Evolutionary conservation across 2,797 vertebrate genomes (phyloP).

Genomic region (Cyclura pinguis): DNA sequence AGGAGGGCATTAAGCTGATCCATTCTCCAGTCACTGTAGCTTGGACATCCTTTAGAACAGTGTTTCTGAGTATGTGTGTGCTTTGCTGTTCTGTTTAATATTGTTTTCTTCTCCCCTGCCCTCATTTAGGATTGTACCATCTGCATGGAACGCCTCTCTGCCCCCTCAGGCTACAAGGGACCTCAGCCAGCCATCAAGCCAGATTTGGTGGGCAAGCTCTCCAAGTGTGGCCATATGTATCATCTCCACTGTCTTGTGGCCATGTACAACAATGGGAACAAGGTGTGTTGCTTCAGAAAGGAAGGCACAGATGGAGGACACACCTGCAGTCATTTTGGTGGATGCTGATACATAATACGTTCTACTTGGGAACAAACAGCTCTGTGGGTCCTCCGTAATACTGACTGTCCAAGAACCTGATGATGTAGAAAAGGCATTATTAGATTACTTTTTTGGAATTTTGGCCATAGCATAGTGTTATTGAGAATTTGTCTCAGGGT

Average conservation of each 20-base stretch:
- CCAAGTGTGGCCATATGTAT: conserved; percentile 90
- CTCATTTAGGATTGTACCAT: conserved; percentile 90
- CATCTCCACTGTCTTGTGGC: conserved; percentile 94
- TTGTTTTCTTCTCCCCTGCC: accelerated
- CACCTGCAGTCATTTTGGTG: accelerated
- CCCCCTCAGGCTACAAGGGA: conserved; percentile 92
- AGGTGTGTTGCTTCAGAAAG: conserved; percentile 77
- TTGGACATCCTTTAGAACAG: neutral
- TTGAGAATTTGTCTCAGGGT: no score
- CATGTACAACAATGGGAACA: conserved; percentile 96
- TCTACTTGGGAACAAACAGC: neutral
- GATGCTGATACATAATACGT: accelerated
- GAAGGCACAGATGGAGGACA: neutral
- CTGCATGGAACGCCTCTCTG: conserved; percentile 91
- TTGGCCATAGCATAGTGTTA: neutral
- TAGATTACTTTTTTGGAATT: neutral
- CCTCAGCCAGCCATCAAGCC: conserved; percentile 85
- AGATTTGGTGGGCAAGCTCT: conserved; percentile 86
- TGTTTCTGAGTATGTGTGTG: neutral
- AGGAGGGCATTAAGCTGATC: neutral
- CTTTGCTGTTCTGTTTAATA: neutral
- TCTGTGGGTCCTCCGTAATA: neutral
- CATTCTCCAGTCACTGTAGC: no score
- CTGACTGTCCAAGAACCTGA: neutral
- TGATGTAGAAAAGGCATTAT: neutral